phyloP scores from a whole-genome alignment of 2,888 invertebrate species.

The Microchrysa polita region DNA sequence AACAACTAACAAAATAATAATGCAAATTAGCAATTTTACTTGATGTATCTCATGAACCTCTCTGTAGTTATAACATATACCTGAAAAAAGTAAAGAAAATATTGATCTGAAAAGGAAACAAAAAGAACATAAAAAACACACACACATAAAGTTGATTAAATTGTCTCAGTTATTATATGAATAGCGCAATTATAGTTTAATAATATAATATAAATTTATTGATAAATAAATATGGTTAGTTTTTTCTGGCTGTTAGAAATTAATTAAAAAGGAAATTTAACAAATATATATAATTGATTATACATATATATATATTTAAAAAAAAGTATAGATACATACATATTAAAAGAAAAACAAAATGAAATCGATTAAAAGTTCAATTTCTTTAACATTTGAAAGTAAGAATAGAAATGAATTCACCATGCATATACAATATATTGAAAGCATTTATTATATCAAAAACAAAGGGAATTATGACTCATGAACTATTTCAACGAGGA shows the following conservation, averaged over 20 bases:
- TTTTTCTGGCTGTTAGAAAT: conserved; percentile 28
- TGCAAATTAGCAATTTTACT: neutral
- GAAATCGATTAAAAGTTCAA: conserved; percentile 21
- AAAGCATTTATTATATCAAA: conserved; percentile 1
- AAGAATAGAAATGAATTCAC: neutral
- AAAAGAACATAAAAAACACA: too few species aligned
- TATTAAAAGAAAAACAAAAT: conserved; percentile 9
- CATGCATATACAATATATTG: conserved; percentile 1
- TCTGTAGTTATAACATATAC: too few species aligned
- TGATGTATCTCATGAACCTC: neutral
- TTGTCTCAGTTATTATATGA: conserved; percentile 21
- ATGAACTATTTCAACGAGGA: neutral
- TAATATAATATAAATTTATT: conserved; percentile 20
- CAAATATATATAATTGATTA: conserved; percentile 23
- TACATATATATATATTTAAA: too few species aligned
- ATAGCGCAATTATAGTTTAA: conserved; percentile 43
- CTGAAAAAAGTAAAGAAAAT: too few species aligned
- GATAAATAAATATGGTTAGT: conserved; percentile 28
- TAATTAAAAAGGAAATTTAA: conserved; percentile 3
- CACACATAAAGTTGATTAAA: conserved; percentile 8
- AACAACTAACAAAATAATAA: neutral
- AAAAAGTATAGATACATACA: conserved; percentile 5
- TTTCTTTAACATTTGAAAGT: neutral
- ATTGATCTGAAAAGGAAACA: too few species aligned
- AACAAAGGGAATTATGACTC: neutral